Evolutionary conservation across 2,797 vertebrate species (phyloP).

Genomic region (Arrhamphus sclerolepis): DNA sequence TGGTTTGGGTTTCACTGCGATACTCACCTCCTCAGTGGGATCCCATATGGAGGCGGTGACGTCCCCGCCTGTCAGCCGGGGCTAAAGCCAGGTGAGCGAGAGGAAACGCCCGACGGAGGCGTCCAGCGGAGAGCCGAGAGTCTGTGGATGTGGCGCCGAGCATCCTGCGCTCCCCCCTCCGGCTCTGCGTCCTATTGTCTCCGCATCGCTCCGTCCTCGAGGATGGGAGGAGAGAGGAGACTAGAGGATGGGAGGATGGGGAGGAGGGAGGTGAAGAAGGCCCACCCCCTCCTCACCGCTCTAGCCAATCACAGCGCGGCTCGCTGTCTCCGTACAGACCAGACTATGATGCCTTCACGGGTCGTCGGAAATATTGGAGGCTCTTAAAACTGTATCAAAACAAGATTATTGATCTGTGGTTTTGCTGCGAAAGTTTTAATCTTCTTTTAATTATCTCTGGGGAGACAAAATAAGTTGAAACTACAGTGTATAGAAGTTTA

Average conservation of each 20-base stretch:
- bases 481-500: too few species aligned
- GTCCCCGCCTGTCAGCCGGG: slow-evolving; percentile 47
- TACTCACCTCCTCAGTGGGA: slow-evolving; percentile 79
- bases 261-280: not conserved
- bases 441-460: too few species aligned
- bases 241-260: not conserved
- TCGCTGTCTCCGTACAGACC: slow-evolving; percentile 81
- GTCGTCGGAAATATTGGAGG: not conserved
- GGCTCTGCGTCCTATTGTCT: slow-evolving; percentile 76
- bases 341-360: slow-evolving; percentile 67
- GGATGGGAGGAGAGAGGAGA: slow-evolving; percentile 48
- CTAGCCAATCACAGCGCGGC: slow-evolving; percentile 69
- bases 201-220: slow-evolving; percentile 72
- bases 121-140: slow-evolving; percentile 25
- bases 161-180: slow-evolving; percentile 64
- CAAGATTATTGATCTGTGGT: too few species aligned
- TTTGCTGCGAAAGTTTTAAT: too few species aligned
- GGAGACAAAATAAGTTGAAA: too few species aligned
- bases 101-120: slow-evolving; percentile 12
- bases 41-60: slow-evolving; percentile 46
- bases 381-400: too few species aligned
- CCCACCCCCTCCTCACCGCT: slow-evolving; percentile 6
- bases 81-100: slow-evolving; percentile 40
- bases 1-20: slow-evolving; percentile 3
- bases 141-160: slow-evolving; percentile 39